Conservation (phyloP, 2,888 invertebrate species). For the Seira ritae region DNA sequence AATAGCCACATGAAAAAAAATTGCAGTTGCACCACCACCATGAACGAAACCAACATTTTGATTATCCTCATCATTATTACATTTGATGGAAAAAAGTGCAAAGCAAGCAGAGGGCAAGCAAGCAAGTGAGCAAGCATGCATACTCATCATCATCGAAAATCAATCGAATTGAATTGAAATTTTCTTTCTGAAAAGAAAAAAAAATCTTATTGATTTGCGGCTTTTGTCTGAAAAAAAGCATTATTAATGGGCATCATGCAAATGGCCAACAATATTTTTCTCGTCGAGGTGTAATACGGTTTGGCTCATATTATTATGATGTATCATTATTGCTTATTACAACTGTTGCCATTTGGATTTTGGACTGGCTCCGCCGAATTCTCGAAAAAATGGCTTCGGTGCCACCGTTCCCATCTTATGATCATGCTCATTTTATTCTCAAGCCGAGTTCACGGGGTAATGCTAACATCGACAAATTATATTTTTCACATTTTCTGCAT, state of each 20-base stretch:
- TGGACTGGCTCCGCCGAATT: slow-evolving; percentile 2
- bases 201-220: slow-evolving; percentile 28
- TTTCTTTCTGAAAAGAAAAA: neutral
- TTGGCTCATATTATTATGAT: slow-evolving; percentile 23
- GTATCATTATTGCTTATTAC: slow-evolving; percentile 23
- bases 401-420: slow-evolving; percentile 14
- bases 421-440: neutral
- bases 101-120: slow-evolving; percentile 21
- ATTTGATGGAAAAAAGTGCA: slow-evolving; percentile 15
- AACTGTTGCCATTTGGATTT: slow-evolving; percentile 17
- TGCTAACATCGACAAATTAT: neutral
- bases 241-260: slow-evolving; percentile 32
- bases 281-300: slow-evolving; percentile 17
- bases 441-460: neutral
- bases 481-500: slow-evolving; percentile 16
- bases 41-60: slow-evolving; percentile 6
- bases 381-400: neutral
- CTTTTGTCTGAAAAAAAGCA: slow-evolving; percentile 27
- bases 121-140: slow-evolving; percentile 22
- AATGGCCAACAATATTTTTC: slow-evolving; percentile 20
- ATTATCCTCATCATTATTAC: slow-evolving; percentile 22
- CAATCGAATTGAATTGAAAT: slow-evolving; percentile 21
- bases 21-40: slow-evolving; percentile 24
- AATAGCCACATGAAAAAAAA: slow-evolving; percentile 15
- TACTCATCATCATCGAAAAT: slow-evolving; percentile 28